Evolutionary conservation across 2,888 invertebrate genomes (phyloP).

Genomic region (Psylliodes chrysocephalus): DNA sequence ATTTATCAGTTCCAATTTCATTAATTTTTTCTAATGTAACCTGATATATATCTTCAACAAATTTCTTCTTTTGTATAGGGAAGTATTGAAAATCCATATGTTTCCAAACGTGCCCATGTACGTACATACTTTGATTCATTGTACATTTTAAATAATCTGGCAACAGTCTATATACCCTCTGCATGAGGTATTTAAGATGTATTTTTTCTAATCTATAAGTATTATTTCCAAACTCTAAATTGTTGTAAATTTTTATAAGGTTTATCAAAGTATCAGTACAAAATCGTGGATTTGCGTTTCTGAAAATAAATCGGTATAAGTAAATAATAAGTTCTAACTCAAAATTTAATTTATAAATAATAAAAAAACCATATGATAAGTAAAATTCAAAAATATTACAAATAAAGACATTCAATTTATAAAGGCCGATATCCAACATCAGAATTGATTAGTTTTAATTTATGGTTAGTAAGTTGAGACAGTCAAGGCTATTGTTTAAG

Average conservation of each 20-base stretch:
- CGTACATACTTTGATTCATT: slow-evolving; percentile 4
- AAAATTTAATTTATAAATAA: no score
- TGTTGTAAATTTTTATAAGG: slow-evolving; percentile 37
- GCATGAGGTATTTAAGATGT: slow-evolving; percentile 46
- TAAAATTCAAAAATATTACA: no score
- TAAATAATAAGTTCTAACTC: no score
- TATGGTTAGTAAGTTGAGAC: no score
- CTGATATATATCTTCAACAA: slow-evolving; percentile 23
- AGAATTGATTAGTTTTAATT: no score
- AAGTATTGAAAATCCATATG: slow-evolving; percentile 27
- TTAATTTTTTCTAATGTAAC: slow-evolving; percentile 24
- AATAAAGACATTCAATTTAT: no score
- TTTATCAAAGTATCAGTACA: slow-evolving; percentile 31
- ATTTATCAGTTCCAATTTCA: slow-evolving; percentile 22
- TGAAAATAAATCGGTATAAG: slow-evolving; percentile 39
- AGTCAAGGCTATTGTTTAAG: no score
- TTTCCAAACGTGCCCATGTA: slow-evolving; percentile 29
- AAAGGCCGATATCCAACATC: no score
- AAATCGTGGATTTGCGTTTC: slow-evolving; percentile 36
- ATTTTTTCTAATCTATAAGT: slow-evolving; percentile 46
- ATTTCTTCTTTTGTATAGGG: slow-evolving; percentile 19
- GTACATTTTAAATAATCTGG: slow-evolving; percentile 28
- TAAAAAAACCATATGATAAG: no score
- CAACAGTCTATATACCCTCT: slow-evolving; percentile 44
- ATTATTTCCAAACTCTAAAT: slow-evolving; percentile 44